Percentiles rank a stretch among this genome's conserved stretches.
Evolutionary conservation across 2,113 vertebrate genomes (phyloP).

Genomic region (Cochlearius cochlearius): DNA sequence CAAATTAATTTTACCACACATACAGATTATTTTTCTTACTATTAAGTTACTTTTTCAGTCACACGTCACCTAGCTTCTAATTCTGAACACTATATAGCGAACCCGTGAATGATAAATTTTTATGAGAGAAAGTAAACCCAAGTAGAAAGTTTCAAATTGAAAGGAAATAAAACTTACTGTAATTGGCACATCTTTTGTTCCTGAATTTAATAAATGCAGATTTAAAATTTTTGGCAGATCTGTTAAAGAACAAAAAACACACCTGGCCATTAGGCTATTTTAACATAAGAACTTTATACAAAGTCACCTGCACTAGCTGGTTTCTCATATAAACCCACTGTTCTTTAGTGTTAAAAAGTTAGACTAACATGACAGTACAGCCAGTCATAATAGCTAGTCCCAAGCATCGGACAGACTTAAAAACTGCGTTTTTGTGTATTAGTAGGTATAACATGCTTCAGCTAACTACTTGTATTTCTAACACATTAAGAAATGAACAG

Average conservation of each 20-base stretch:
- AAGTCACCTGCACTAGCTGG: background rate
- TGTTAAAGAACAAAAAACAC: slow-evolving; percentile 71
- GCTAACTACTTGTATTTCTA: background rate
- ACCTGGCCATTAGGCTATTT: slow-evolving; percentile 14
- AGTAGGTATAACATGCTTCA: background rate
- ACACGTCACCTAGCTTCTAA: background rate
- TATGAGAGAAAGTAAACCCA: background rate
- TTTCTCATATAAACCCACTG: background rate
- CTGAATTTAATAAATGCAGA: slow-evolving; percentile 98
- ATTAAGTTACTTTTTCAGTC: background rate
- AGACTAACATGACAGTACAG: background rate
- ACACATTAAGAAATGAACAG: background rate
- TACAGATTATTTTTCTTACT: background rate
- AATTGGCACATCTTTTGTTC: slow-evolving; percentile 97
- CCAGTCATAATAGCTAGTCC: background rate
- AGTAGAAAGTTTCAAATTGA: slow-evolving; percentile 12
- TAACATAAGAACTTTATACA: background rate
- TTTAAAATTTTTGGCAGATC: slow-evolving; percentile 97
- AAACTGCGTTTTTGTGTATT: background rate
- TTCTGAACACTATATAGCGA: background rate
- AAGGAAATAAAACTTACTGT: slow-evolving; percentile 84
- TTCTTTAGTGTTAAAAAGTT: background rate
- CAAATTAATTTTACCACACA: background rate
- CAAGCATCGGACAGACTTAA: background rate
- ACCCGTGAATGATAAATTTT: background rate